Conservation (phyloP, 1,140 invertebrate species). For the Pseudomyrmex pallidus region DNA sequence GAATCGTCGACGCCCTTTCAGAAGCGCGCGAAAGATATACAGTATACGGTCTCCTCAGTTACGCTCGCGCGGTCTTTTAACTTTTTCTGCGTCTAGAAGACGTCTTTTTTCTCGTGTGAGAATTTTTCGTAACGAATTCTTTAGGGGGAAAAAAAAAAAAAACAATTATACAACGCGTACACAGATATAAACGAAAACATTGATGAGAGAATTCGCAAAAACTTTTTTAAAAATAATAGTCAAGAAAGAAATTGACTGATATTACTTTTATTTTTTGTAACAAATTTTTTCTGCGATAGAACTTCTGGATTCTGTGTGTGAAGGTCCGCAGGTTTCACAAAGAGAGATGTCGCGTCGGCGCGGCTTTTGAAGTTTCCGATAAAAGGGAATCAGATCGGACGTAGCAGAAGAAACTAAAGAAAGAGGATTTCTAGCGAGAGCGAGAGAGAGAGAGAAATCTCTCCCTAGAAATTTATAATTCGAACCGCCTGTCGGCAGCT, state of each 20-base stretch:
- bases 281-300: too few relatives aligned
- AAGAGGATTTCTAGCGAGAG: slow-evolving; percentile 10
- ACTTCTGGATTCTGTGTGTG: neutral
- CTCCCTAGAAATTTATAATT: slow-evolving; percentile 74
- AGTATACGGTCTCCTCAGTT: too few relatives aligned
- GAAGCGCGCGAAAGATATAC: slow-evolving; percentile 18
- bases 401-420: slow-evolving; percentile 55
- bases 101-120: too few relatives aligned
- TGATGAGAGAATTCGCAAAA: too few relatives aligned
- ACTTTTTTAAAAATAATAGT: neutral
- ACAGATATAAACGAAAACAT: too few relatives aligned
- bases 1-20: slow-evolving; percentile 32
- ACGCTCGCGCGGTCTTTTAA: too few relatives aligned
- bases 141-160: too few relatives aligned
- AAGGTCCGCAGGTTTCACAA: neutral
- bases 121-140: too few relatives aligned
- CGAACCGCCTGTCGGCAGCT: slow-evolving; percentile 73
- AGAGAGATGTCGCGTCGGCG: neutral
- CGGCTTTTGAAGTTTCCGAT: slow-evolving; percentile 58
- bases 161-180: too few relatives aligned
- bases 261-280: too few relatives aligned
- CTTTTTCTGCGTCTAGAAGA: neutral
- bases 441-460: neutral
- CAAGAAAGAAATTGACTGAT: neutral
- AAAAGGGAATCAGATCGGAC: slow-evolving; percentile 60